Conservation (phyloP, 2,797 vertebrate genomes). For the Pangasius mekongensis region DNA sequence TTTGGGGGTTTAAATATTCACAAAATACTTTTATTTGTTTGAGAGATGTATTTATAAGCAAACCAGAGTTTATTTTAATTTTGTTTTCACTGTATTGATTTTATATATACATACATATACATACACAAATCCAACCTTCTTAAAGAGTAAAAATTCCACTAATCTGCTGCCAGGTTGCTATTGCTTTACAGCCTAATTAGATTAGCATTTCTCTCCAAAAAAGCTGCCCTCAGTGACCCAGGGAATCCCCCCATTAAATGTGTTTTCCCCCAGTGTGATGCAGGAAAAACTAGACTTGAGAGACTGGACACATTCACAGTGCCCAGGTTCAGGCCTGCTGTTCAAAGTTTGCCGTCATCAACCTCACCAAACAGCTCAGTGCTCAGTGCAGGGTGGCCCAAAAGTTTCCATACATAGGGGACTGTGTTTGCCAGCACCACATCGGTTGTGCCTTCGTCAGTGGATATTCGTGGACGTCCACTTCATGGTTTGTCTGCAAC, state of each 20-base stretch:
- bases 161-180: slow-evolving; percentile 54
- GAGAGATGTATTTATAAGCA: not conserved
- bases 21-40: not conserved
- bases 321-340: slow-evolving; percentile 42
- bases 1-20: not conserved
- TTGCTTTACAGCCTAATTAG: slow-evolving; percentile 58
- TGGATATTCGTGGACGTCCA: too few relatives aligned
- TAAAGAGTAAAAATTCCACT: slow-evolving; percentile 54
- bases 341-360: slow-evolving; percentile 53
- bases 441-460: too few relatives aligned
- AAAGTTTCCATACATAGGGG: too few relatives aligned
- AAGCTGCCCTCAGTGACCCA: slow-evolving; percentile 45
- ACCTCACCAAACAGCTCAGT: slow-evolving; percentile 41
- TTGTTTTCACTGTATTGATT: too few relatives aligned
- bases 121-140: slow-evolving; percentile 44
- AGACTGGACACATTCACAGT: slow-evolving; percentile 29
- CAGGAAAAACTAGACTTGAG: slow-evolving; percentile 32
- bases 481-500: too few relatives aligned
- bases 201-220: slow-evolving; percentile 53
- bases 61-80: not conserved
- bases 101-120: too few relatives aligned
- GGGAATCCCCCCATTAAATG: slow-evolving; percentile 60
- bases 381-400: slow-evolving; percentile 8
- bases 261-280: slow-evolving; percentile 32
- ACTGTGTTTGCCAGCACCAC: too few relatives aligned